Evolutionary conservation across 2,113 vertebrate species (phyloP).

Genomic region (Macroglossus sobrinus): DNA sequence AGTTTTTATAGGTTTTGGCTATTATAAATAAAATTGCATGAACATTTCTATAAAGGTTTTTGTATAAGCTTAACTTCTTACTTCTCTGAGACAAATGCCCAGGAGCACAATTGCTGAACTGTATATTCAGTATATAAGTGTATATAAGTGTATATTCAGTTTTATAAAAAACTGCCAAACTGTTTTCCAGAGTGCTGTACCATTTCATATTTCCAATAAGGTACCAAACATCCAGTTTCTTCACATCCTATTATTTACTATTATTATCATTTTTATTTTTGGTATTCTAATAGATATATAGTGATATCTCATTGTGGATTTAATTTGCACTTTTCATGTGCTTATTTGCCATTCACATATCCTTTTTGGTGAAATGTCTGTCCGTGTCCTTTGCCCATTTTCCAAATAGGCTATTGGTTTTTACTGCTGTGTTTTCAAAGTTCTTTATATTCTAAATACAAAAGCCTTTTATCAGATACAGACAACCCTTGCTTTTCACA

Average conservation of each 20-base stretch:
- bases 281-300: not conserved
- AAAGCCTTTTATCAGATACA: not conserved
- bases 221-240: not conserved
- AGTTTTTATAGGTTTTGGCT: not conserved
- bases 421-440: not conserved
- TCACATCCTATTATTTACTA: not conserved
- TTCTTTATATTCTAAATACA: conserved; percentile 11
- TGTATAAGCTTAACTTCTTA: conserved; percentile 17
- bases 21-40: not conserved
- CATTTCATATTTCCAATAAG: not conserved
- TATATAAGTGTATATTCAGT: not conserved
- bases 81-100: conserved; percentile 1
- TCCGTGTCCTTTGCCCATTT: not conserved
- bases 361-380: not conserved
- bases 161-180: not conserved
- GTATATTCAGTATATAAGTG: too few relatives aligned
- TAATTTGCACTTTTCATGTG: not conserved
- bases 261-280: conserved; percentile 31
- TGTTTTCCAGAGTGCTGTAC: not conserved
- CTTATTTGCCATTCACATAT: not conserved
- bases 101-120: not conserved
- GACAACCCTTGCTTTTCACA: not conserved
- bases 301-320: not conserved
- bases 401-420: not conserved
- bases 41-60: not conserved